Evolutionary conservation across 2,888 invertebrate species (phyloP), one percentile per base, ranked within the genome.

Genomic region (Seladonia tumulorum): DNA sequence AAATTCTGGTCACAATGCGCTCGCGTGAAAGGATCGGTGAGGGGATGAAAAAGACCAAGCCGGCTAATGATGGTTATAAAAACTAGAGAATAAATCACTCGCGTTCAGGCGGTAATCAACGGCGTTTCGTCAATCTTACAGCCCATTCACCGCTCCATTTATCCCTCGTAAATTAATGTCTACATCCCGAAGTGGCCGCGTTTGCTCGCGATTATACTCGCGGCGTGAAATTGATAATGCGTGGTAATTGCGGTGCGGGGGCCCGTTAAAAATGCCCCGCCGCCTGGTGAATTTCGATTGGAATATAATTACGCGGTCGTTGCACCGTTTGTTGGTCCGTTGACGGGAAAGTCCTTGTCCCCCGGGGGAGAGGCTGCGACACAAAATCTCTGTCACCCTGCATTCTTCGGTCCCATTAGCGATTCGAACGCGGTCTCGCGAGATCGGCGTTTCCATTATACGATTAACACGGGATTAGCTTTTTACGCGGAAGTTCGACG

Each of bases 201-300:
- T 72, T 66, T 87, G 83, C 86, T 88, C 88, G 88, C 86, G 88
- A 88, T 88, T 88, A 88, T 81, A 86, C 83, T 53, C 86, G 70
- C 82, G 83, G 77, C 88, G 88, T 88, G 88, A 88, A 88, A 88
- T 88, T 88, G 88, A 88, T 88, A 88, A 88, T 88, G 83, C 82
- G 81, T 74, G 83, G 70, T 88, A 88, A 88, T 88, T 86, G 83
- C 83, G 60, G 79, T 66, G 71, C 81, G 70, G 63, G 72, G 72
- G 79, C 12, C 85, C 86, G 73, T 83, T 83, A 86, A 88, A 88
- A 83, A 86, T 83, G 68, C 53, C 45, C 63, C 66, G 63, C 72
- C 79, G 72, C 72, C 87, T 74, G 66, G 74, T 71, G 75, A 84
- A 84, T 87, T 87, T 82, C 81, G 84, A 87, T 87, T 79, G 87